Base-by-base conservation (phyloP, 1,140 invertebrate species). In the Neomicropteryx cornuta region DNA sequence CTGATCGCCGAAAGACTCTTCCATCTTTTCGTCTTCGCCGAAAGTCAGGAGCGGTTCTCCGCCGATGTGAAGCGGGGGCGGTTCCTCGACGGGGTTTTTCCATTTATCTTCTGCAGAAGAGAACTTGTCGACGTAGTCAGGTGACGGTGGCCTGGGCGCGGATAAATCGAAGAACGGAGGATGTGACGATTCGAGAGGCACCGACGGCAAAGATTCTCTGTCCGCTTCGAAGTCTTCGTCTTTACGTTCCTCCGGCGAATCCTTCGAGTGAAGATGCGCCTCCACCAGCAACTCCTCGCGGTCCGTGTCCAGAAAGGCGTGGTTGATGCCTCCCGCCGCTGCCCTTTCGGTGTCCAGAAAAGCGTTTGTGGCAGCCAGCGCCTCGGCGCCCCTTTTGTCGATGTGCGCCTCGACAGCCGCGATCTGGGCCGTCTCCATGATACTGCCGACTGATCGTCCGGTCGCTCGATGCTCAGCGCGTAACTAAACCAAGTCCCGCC, bases 321-420 rank as follows among this genome's bases (percentile, higher is more conserved):
- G 40, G n/a, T 23, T 29, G 29, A 35, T 17, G 3, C 18, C 27
- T 16, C 18, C 18, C 19, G 18, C n/a, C 10, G 22, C 28, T 8
- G 33, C 10, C 5, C 46, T 46, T 33, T 58, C 56, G 47, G 60
- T 60, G 20, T 70, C 68, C 34, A 70, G 59, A 47, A 75, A 75
- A 32, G 58, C 66, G 57, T 72, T 60, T 16, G 63, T 62, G 20
- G 62, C 62, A 20, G 45, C 39, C 34, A 58, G 64, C 10, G 59
- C 42, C 37, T 68, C 59, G 16, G 51, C 46, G 18, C 43, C 39
- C 44, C 46, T n/a, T 32, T 44, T 43, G 41, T 55, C 56, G 17
- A 52, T 43, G 20, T 50, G 55, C 17, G 54, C 53, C 35, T 62
- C 56, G 14, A 52, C 52, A 4, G 45, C 41, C 5, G 60, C 56